A percentile compares a stretch with the other conserved stretches of the same genome.
Conservation (phyloP, 1,140 invertebrate genomes). For the Drosophila seguyi region DNA sequence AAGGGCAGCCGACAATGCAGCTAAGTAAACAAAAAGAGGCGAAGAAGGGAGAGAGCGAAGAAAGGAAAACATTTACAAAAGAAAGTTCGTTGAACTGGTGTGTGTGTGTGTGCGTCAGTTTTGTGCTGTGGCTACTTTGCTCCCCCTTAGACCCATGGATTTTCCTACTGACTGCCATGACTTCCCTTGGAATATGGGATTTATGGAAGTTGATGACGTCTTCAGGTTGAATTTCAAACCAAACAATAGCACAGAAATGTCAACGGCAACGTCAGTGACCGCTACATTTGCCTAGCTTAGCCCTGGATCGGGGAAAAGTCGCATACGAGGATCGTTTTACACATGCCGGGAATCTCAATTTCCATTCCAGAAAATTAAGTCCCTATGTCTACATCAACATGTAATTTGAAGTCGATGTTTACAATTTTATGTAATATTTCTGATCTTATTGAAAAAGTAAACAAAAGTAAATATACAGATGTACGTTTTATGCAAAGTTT, state of each 20-base stretch:
- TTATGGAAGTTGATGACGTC: conserved; percentile 40
- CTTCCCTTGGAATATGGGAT: conserved; percentile 12
- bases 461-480: too few relatives aligned
- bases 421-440: too few relatives aligned
- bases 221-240: conserved; percentile 52
- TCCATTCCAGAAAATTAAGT: background rate
- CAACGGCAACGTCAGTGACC: conserved; percentile 36
- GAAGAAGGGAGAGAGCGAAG: conserved; percentile 43
- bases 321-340: conserved; percentile 1
- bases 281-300: background rate
- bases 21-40: conserved; percentile 72
- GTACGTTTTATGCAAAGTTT: too few relatives aligned
- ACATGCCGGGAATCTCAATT: background rate
- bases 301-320: background rate
- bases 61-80: conserved; percentile 80
- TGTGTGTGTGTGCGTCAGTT: conserved; percentile 27
- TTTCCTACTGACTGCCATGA: background rate
- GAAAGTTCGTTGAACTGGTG: conserved; percentile 71
- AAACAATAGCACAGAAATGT: conserved; percentile 31
- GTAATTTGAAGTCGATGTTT: background rate
- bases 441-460: too few relatives aligned
- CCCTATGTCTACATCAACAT: background rate
- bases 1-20: conserved; percentile 56
- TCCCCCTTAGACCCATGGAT: conserved; percentile 12
- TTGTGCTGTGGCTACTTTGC: conserved; percentile 70